These are phyloP conservation scores for Alca torda DNA, from an alignment of 2,797 vertebrate species.

Conservation along the genomic window DNA sequence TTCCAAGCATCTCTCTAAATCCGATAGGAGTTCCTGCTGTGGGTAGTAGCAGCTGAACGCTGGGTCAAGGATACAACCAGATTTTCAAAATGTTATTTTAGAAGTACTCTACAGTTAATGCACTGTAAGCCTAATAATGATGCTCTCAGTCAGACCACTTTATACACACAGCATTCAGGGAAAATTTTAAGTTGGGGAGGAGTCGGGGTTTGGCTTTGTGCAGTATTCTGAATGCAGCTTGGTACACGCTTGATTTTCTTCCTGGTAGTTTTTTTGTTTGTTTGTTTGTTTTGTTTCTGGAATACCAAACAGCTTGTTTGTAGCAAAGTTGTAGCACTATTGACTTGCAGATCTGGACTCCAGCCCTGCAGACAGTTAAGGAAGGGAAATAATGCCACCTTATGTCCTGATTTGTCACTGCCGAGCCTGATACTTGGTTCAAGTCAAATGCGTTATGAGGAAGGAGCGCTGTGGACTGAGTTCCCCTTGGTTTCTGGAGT, in stretches of 20 bases:
- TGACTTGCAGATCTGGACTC: not conserved
- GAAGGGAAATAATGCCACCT: conserved; percentile 72
- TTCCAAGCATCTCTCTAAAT: not conserved
- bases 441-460: not conserved
- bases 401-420: conserved; percentile 68
- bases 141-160: not conserved
- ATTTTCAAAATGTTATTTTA: not conserved
- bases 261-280: not conserved
- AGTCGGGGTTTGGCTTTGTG: not conserved
- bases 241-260: not conserved
- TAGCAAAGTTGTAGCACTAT: not conserved
- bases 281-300: not conserved
- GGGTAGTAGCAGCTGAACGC: not conserved
- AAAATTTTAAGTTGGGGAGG: not conserved
- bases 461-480: not conserved
- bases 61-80: not conserved
- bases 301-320: conserved; percentile 1
- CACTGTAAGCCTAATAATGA: not conserved
- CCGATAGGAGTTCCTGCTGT: not conserved
- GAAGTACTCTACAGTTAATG: not conserved
- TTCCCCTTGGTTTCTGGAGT: not conserved
- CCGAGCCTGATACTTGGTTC: not conserved
- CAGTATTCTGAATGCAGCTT: not conserved
- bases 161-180: not conserved
- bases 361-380: not conserved